Evolutionary conservation across 2,888 invertebrate genomes (phyloP), one percentile per base, ranked within the genome.

Genomic region (Tuberolachnus salignus): DNA sequence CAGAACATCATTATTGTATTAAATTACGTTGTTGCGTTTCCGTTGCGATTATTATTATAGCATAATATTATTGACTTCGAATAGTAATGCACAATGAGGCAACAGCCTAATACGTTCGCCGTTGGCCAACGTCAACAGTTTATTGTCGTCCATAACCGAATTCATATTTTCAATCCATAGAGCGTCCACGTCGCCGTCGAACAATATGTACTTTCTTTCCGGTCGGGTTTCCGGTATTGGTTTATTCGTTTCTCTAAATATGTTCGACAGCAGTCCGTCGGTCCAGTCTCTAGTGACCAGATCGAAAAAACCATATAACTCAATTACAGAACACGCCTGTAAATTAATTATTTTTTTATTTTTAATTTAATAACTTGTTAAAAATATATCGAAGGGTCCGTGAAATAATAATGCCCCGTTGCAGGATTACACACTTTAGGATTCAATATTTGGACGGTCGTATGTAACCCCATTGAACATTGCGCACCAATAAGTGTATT

Each of bases 91-190:
- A 85, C 94, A 93, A 85, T 94, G 91, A 81, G 91, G 90, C 84
- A 92, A 92, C 80, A 95, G 87, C 81, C 94, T 89, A 82, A 95
- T 94, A 81, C 95, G 88, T 86, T 97, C 94, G 80, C 95, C 95
- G 85, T 96, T 97, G 6, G 95, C 94, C 80, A 97, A 87, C 0
- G 96, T 97, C 78, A 97, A 87, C 59, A 96, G 87, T 84, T 92
- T 93, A 85, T 96, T 97, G 86, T 97, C 96, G 84, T 97, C 97
- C 96, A 97, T 96, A 1, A 97, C 95, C 0, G 95, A 95, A 87
- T 96, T 97, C 95, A 97, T 96, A 86, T 96, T 97, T 86, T 97
- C 97, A 82, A 97, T 94, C 96, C 96, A 97, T 57, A 95, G 88
- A 0, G 96, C 94, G 87, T 97, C 96, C 3, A 97, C 95, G 84